These are phyloP conservation scores for Meloidogyne hapla DNA, from an alignment of 1,140 invertebrate genomes.

Conservation along the genomic window DNA sequence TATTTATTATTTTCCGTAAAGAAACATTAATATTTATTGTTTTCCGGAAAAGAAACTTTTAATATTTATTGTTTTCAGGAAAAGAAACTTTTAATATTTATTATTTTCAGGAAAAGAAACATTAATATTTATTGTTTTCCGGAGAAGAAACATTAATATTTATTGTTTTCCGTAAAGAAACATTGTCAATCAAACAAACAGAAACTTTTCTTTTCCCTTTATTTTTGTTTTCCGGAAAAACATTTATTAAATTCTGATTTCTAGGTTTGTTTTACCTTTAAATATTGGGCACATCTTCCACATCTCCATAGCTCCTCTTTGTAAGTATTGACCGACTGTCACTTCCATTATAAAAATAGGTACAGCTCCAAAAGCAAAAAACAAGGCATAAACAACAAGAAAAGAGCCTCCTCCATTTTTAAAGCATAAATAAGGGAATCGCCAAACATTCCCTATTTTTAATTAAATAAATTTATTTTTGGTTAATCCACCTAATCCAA, in stretches of 20 bases:
- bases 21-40: too few relatives aligned
- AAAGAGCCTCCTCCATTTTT: conserved; percentile 66
- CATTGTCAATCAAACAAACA: too few relatives aligned
- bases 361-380: conserved; percentile 69
- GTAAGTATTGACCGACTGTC: conserved; percentile 76
- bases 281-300: conserved; percentile 79
- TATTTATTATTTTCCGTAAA: too few relatives aligned
- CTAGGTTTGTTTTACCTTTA: conserved; percentile 69
- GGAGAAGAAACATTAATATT: too few relatives aligned
- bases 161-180: too few relatives aligned
- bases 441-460: conserved; percentile 66
- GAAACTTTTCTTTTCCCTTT: too few relatives aligned
- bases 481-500: conserved; percentile 71
- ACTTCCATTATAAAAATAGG: conserved; percentile 77
- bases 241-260: conserved; percentile 11
- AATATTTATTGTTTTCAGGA: neutral
- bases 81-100: too few relatives aligned
- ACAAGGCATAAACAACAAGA: conserved; percentile 59
- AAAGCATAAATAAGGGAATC: conserved; percentile 67
- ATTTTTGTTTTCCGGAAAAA: neutral
- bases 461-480: neutral
- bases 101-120: neutral
- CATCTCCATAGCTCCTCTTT: conserved; percentile 73
- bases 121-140: too few relatives aligned
- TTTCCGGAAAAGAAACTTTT: too few relatives aligned